Evolutionary conservation across 1,140 invertebrate species (phyloP).

Genomic region (Drosophila ercepeae): DNA sequence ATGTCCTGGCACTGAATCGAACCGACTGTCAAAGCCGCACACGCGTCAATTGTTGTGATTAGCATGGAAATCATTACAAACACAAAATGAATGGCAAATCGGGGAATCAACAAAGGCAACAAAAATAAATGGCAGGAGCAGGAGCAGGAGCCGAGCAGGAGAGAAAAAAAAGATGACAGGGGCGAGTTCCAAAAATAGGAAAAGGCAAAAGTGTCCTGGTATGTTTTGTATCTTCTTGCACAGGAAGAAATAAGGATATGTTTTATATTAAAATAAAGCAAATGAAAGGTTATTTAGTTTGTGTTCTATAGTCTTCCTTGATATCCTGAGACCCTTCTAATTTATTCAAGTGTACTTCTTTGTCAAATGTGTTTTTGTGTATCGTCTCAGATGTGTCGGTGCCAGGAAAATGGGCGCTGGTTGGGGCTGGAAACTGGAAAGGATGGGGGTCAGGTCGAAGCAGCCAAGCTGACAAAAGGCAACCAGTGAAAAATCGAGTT

Average conservation of each 20-base stretch:
- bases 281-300: no score
- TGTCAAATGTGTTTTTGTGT: constrained; percentile 78
- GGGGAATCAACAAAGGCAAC: constrained; percentile 51
- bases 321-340: not conserved
- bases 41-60: constrained; percentile 80
- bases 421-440: not conserved
- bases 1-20: constrained; percentile 22
- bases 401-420: constrained; percentile 43
- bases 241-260: not conserved
- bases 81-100: constrained; percentile 74
- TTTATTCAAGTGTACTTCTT: constrained; percentile 37
- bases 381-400: constrained; percentile 71
- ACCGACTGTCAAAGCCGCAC: constrained; percentile 55
- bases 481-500: constrained; percentile 81
- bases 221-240: constrained; percentile 24
- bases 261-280: not conserved
- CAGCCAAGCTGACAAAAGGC: constrained; percentile 75
- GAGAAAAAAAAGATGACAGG: constrained; percentile 32
- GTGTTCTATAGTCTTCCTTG: no score
- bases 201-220: constrained; percentile 40
- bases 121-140: constrained; percentile 23
- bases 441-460: constrained; percentile 16
- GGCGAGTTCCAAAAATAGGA: constrained; percentile 57
- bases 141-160: not conserved
- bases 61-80: constrained; percentile 80